These are phyloP conservation scores for Saturnia japonica DNA, from an alignment of 2,888 invertebrate species.

Conservation along the genomic window DNA sequence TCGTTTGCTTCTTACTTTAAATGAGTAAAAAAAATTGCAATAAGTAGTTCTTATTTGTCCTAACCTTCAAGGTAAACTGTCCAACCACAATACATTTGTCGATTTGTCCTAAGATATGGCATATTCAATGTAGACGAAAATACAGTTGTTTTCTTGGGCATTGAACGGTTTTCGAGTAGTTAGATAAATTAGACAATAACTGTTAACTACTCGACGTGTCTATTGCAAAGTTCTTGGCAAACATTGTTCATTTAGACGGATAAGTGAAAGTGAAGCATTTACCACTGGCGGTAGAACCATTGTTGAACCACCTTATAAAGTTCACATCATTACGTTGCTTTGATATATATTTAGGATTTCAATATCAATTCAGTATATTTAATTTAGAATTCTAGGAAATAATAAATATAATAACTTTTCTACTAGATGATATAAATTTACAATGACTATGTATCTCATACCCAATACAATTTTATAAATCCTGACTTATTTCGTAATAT, in stretches of 20 bases:
- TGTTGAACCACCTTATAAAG: conserved; percentile 31
- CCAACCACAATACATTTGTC: not conserved
- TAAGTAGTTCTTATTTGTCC: not conserved
- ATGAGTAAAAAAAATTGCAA: not conserved
- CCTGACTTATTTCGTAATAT: too few species aligned
- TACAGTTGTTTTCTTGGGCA: not conserved
- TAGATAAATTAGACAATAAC: conserved; percentile 22
- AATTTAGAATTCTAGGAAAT: not conserved
- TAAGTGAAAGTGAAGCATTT: conserved; percentile 42
- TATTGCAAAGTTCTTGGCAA: conserved; percentile 29
- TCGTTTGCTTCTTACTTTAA: not conserved
- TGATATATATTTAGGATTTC: not conserved
- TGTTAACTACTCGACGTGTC: conserved; percentile 21
- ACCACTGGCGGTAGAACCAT: conserved; percentile 28
- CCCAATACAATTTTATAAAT: too few species aligned
- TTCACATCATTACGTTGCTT: conserved; percentile 21
- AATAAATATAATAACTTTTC: not conserved
- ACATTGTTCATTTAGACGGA: conserved; percentile 29
- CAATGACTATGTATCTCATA: not conserved
- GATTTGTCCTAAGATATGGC: not conserved
- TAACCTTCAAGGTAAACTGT: not conserved
- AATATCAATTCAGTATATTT: not conserved
- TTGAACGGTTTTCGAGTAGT: not conserved
- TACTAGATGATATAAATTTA: not conserved
- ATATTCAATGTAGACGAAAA: not conserved